Percentiles rank a stretch among this genome's conserved stretches.
phyloP scores from a whole-genome alignment of 2,797 vertebrate genomes.

The Gadopsis bispinosus region DNA sequence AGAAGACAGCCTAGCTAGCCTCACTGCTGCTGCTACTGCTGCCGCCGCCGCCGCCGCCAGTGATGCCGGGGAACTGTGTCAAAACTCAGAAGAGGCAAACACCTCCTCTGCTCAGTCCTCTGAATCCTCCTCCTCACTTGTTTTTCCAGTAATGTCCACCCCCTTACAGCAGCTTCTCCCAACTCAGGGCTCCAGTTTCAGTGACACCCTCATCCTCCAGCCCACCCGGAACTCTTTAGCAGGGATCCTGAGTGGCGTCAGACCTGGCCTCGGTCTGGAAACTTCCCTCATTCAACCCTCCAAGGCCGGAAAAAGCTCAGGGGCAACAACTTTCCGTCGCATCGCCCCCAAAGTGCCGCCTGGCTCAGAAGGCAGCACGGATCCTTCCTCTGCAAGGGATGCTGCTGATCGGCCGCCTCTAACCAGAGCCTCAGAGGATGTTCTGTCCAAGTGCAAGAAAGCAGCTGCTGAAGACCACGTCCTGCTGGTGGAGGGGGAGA shows the following conservation, averaged over 20 bases:
- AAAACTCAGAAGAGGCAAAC: conserved; percentile 38
- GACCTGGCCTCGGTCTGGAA: conserved; percentile 85
- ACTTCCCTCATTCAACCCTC: conserved; percentile 83
- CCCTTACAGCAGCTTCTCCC: conserved; percentile 78
- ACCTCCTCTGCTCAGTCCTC: conserved; percentile 42
- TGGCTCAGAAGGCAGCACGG: conserved; percentile 72
- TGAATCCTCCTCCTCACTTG: conserved; percentile 66
- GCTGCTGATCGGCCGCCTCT: conserved; percentile 76
- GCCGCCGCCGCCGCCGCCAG: conserved; percentile 48
- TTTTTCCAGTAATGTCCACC: conserved; percentile 72
- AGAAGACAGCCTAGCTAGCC: conserved; percentile 71
- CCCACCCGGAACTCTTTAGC: conserved; percentile 66
- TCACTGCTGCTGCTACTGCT: conserved; percentile 73
- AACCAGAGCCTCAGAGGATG: conserved; percentile 94
- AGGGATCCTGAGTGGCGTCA: conserved; percentile 70
- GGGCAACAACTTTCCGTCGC: conserved; percentile 91
- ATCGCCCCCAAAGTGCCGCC: conserved; percentile 94
- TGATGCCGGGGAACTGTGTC: conserved; percentile 27
- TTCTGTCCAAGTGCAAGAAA: conserved; percentile 97
- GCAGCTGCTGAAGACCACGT: conserved; percentile 96
- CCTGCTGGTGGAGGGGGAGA: conserved; percentile 94
- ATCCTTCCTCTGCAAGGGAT: conserved; percentile 76
- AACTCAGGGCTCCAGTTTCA: conserved; percentile 65
- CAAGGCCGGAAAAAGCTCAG: conserved; percentile 63
- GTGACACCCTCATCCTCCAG: conserved; percentile 78